phyloP scores from a whole-genome alignment of 2,113 vertebrate genomes.

The Cavia porcellus region DNA sequence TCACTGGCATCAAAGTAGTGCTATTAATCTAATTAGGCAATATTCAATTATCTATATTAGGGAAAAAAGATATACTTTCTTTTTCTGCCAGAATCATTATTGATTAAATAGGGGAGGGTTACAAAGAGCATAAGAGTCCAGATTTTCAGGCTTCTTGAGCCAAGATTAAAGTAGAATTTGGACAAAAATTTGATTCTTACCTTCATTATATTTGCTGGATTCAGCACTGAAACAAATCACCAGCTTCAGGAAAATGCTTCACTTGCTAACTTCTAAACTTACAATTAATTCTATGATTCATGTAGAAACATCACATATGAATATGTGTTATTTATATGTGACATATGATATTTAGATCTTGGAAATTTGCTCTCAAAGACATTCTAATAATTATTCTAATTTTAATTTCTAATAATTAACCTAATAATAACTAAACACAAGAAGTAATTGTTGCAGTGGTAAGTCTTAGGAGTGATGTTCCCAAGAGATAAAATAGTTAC shows the following conservation, averaged over 20 bases:
- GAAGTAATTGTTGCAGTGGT: not conserved
- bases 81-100: slow-evolving; percentile 68
- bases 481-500: not conserved
- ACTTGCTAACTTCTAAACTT: slow-evolving; percentile 13
- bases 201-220: slow-evolving; percentile 43
- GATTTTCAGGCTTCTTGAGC: slow-evolving; percentile 69
- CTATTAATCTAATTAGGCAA: slow-evolving; percentile 78
- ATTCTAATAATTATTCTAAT: not conserved
- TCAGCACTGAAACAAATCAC: slow-evolving; percentile 62
- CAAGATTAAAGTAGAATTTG: slow-evolving; percentile 73
- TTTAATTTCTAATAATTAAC: not conserved
- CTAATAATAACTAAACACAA: slow-evolving; percentile 55
- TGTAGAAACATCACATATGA: not conserved
- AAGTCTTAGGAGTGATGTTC: not conserved
- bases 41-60: slow-evolving; percentile 73
- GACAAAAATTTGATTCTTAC: slow-evolving; percentile 67
- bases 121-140: slow-evolving; percentile 65
- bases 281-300: not conserved
- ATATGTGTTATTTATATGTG: not conserved
- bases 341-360: not conserved
- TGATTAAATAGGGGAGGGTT: slow-evolving; percentile 74
- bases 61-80: slow-evolving; percentile 49
- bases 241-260: slow-evolving; percentile 15
- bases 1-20: slow-evolving; percentile 64
- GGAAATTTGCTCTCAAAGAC: slow-evolving; percentile 21